These are phyloP conservation scores for Xanthia togata DNA, from an alignment of 2,888 invertebrate species.

Conservation along the genomic window DNA sequence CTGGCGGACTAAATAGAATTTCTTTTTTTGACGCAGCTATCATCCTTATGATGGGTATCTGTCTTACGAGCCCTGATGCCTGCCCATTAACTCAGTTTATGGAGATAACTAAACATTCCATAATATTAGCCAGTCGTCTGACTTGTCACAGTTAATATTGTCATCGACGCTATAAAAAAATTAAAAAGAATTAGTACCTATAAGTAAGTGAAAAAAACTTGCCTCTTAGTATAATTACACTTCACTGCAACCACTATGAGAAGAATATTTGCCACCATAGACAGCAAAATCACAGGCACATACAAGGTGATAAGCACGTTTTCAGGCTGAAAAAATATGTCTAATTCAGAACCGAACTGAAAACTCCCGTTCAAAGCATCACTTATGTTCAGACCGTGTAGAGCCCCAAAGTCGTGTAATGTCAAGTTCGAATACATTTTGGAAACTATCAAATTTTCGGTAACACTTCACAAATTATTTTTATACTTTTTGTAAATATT, in stretches of 20 bases:
- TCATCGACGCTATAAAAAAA: not conserved
- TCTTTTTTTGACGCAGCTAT: no score
- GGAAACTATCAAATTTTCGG: conserved; percentile 21
- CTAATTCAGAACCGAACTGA: conserved; percentile 78
- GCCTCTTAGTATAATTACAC: conserved; percentile 93
- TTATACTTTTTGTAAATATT: conserved; percentile 44
- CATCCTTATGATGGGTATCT: not conserved
- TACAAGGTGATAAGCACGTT: conserved; percentile 91
- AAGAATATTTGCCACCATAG: conserved; percentile 91
- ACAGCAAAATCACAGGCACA: conserved; percentile 91
- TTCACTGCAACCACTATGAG: conserved; percentile 92
- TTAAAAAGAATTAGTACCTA: not conserved
- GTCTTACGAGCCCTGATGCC: not conserved
- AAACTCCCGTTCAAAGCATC: conserved; percentile 70
- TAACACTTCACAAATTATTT: conserved; percentile 36
- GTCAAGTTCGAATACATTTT: conserved; percentile 66
- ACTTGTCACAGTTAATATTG: not conserved
- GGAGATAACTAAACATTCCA: not conserved
- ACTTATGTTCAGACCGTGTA: conserved; percentile 59
- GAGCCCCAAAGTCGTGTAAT: conserved; percentile 57
- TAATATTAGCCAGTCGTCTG: not conserved
- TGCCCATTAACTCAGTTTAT: not conserved
- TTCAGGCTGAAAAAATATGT: conserved; percentile 86
- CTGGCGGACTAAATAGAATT: no score
- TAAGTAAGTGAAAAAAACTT: conserved; percentile 69